A percentile compares a stretch with the other conserved stretches of the same genome.
These are phyloP conservation scores for Corythoichthys haematopterus DNA, from an alignment of 2,113 vertebrate genomes.

Conservation along the genomic window DNA sequence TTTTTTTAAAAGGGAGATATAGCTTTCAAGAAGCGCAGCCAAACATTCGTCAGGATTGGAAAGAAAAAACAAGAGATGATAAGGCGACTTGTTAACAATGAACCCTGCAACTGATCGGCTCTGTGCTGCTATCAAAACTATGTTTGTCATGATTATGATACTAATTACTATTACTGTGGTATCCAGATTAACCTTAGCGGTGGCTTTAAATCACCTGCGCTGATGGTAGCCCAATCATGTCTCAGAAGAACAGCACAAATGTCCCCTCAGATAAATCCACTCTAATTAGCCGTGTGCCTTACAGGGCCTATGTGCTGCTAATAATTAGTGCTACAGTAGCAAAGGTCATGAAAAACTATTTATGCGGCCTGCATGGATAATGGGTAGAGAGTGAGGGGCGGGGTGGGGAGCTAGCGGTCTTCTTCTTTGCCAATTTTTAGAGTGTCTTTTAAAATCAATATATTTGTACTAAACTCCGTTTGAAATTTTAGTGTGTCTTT, in stretches of 20 bases:
- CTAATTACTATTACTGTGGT: conserved; percentile 74
- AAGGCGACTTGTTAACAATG: conserved; percentile 1
- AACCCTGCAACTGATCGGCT: conserved; percentile 46
- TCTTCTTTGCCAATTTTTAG: conserved; percentile 16
- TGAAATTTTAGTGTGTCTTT: conserved; percentile 40
- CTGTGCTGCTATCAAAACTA: conserved; percentile 56
- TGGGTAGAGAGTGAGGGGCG: conserved; percentile 36
- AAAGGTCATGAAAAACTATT: conserved; percentile 88
- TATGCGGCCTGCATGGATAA: conserved; percentile 77
- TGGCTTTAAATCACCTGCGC: conserved; percentile 80
- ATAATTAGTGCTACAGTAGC: conserved; percentile 86
- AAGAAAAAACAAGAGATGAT: conserved; percentile 31
- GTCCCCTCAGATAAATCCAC: conserved; percentile 89
- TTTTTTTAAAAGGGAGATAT: conserved; percentile 46
- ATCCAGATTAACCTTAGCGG: conserved; percentile 83
- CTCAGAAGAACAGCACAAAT: conserved; percentile 82
- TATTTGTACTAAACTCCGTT: not conserved
- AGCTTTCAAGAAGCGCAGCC: conserved; percentile 57
- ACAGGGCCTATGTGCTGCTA: conserved; percentile 83
- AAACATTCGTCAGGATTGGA: conserved; percentile 40
- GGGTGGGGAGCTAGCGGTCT: not conserved
- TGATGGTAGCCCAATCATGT: conserved; percentile 80
- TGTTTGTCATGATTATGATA: conserved; percentile 62
- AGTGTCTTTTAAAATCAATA: not conserved
- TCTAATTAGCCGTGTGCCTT: conserved; percentile 91